Evolutionary conservation across 2,113 vertebrate species (phyloP).

Genomic region (Dendropsophus ebraccatus): DNA sequence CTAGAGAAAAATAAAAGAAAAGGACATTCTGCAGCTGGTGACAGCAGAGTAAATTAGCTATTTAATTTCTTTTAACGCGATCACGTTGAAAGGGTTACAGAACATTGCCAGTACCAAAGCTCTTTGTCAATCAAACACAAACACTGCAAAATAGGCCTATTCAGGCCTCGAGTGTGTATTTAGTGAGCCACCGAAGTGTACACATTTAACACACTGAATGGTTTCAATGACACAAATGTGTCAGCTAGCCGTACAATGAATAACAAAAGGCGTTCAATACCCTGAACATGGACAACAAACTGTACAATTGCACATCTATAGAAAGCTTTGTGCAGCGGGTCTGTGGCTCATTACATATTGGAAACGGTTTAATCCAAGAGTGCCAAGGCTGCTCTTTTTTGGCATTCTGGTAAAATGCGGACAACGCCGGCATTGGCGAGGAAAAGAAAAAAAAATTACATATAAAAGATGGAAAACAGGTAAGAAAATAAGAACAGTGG

Average conservation of each 20-base stretch:
- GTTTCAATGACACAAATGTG: conserved; percentile 54
- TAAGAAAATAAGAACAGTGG: background rate
- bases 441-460: background rate
- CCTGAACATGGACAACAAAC: conserved; percentile 35
- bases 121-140: conserved; percentile 57
- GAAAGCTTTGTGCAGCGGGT: conserved; percentile 12
- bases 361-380: background rate
- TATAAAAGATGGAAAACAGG: background rate
- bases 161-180: conserved; percentile 56
- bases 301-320: conserved; percentile 43
- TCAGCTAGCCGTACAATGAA: conserved; percentile 22
- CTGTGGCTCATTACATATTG: conserved; percentile 29
- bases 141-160: conserved; percentile 54
- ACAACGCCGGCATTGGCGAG: background rate
- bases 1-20: conserved; percentile 2
- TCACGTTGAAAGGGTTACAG: conserved; percentile 49
- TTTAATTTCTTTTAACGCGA: conserved; percentile 44
- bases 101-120: conserved; percentile 31
- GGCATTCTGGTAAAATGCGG: conserved; percentile 9
- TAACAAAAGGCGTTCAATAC: conserved; percentile 37
- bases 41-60: conserved; percentile 47
- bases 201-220: conserved; percentile 58
- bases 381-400: conserved; percentile 23
- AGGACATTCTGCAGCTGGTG: conserved; percentile 26
- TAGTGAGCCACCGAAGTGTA: conserved; percentile 51